Evolutionary conservation across 2,113 vertebrate genomes (phyloP), one percentile per base, ranked within the genome.

Genomic region (Nipponia nippon): DNA sequence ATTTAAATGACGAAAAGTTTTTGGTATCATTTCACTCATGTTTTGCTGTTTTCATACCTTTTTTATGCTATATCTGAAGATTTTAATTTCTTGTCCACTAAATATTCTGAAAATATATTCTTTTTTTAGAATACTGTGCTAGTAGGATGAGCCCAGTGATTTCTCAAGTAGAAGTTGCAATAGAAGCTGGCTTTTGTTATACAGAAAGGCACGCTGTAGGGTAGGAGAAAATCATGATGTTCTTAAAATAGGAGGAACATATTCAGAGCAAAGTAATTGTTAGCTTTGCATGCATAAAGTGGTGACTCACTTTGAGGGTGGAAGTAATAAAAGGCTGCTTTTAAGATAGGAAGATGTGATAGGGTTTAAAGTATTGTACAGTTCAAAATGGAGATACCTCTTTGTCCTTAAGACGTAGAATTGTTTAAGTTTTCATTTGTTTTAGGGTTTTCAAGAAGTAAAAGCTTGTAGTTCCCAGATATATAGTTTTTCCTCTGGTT

Each of bases 171-270:
- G 66, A 78, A 73, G 23, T 26, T 77, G 40, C 29, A 11, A 13
- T 5, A 44, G 36, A 66, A 44, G 15, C 25, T 80, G 23, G 27
- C 63, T 83, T 93, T 81, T 95, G n/a, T 95, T 83, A 30, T n/a
- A 67, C n/a, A 44, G 61, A 89, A 82, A 93, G 61, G 44, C 56
- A 27, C 0, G 1, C 44, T 76, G 44, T 52, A 83, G 46, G 63
- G 40, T 71, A 69, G 77, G 81, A 95, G 84, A 91, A 91, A 96
- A 70, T 91, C 29, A 80, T 84, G 16, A 67, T 70, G 83, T 58
- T 65, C 96, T 81, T 96, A 95, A 95, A 96, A 95, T 95, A 97
- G 94, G 83, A 81, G 52, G 47, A 92, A 95, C 49, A 15, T 78
- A 59, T 40, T 93, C 91, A 92, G 89, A 89, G 65, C 55, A 26